Conservation (phyloP, 2,113 vertebrate genomes). For the Pachycephala philippinensis region DNA sequence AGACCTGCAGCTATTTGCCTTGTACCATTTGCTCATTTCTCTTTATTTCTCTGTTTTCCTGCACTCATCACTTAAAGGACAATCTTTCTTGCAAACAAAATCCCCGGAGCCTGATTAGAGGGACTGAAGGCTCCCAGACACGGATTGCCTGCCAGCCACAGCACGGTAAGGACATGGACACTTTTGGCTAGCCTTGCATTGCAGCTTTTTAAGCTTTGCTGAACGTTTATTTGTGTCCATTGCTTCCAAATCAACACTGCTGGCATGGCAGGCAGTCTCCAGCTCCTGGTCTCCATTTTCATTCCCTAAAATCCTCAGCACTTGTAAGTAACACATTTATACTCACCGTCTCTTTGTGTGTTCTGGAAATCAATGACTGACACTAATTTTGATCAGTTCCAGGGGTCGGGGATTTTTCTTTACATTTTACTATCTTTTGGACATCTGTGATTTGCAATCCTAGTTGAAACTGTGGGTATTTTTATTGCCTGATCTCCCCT, state of each 20-base stretch:
- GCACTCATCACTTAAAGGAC: constrained; percentile 68
- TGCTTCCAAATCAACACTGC: constrained; percentile 71
- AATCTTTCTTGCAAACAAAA: constrained; percentile 67
- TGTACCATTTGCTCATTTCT: constrained; percentile 67
- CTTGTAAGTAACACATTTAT: constrained; percentile 71
- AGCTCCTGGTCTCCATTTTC: constrained; percentile 75
- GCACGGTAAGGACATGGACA: constrained; percentile 71
- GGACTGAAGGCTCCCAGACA: constrained; percentile 66
- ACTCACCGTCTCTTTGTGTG: constrained; percentile 49
- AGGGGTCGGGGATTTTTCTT: background rate
- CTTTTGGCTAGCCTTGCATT: constrained; percentile 53
- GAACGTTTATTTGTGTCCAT: constrained; percentile 67
- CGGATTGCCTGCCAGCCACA: constrained; percentile 73
- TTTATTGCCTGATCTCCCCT: constrained; percentile 14
- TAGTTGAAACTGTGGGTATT: constrained; percentile 9
- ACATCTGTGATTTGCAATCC: constrained; percentile 13
- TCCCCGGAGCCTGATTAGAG: constrained; percentile 68
- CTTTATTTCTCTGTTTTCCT: constrained; percentile 65
- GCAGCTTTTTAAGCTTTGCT: constrained; percentile 60
- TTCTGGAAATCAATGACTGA: constrained; percentile 47
- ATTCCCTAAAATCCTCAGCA: constrained; percentile 70
- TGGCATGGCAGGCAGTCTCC: constrained; percentile 72
- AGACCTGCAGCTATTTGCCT: constrained; percentile 71
- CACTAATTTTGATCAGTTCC: constrained; percentile 30
- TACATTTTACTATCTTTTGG: background rate